phyloP scores from a whole-genome alignment of 30 jellyfish, hydroid and myxozoan genomes.

The Aurelia aurita region DNA sequence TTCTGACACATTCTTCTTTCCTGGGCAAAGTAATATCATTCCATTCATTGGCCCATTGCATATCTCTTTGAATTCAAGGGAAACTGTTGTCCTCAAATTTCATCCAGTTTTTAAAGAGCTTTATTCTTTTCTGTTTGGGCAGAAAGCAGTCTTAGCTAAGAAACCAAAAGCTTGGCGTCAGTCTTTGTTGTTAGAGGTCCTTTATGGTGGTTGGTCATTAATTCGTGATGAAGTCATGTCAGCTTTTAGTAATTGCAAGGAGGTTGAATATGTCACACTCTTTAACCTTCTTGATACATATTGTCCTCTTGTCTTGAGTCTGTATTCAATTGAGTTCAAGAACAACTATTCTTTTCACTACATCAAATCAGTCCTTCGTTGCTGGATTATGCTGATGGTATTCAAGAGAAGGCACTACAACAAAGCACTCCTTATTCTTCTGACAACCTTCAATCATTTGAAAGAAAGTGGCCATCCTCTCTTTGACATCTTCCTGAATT shows the following conservation, averaged over 20 bases:
- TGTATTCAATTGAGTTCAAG: slow-evolving; percentile 12
- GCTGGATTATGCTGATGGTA: slow-evolving; percentile 19
- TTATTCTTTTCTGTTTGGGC: slow-evolving; percentile 32
- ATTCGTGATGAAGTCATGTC: slow-evolving; percentile 3
- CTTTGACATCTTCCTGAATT: background rate
- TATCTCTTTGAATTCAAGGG: too few relatives aligned
- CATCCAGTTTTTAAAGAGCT: slow-evolving; percentile 32
- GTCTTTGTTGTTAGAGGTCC: slow-evolving; percentile 55
- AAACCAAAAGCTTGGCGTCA: slow-evolving; percentile 55
- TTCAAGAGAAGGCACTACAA: slow-evolving; percentile 11
- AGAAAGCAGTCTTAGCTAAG: slow-evolving; percentile 38
- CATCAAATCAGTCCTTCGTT: background rate
- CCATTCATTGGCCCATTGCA: slow-evolving; percentile 46
- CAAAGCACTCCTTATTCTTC: slow-evolving; percentile 21
- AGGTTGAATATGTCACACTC: slow-evolving; percentile 6
- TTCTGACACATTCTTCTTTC: background rate
- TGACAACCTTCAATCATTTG: too few relatives aligned
- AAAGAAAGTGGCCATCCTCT: background rate
- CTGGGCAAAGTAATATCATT: background rate
- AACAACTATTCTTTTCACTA: slow-evolving; percentile 4
- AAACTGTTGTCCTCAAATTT: slow-evolving; percentile 20
- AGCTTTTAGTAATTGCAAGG: background rate
- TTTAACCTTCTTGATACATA: background rate
- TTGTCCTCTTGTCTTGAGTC: slow-evolving; percentile 27
- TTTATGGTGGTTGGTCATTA: too few relatives aligned